A percentile compares a stretch with the other conserved stretches of the same genome.
Evolutionary conservation across 2,888 invertebrate genomes (phyloP).

Genomic region (Mechanitis messenoides): DNA sequence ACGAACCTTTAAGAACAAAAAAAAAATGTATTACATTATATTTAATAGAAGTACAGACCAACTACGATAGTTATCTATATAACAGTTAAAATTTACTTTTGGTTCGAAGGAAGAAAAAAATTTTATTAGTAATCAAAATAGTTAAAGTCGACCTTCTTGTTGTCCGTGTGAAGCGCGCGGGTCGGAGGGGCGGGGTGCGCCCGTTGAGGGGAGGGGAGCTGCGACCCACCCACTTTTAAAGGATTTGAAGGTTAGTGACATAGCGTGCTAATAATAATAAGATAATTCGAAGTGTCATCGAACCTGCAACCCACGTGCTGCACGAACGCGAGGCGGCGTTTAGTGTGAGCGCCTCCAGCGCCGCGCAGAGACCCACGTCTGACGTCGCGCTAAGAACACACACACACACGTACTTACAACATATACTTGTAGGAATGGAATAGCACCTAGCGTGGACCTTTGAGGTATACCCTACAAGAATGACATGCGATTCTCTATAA

Average conservation of each 20-base stretch:
- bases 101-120: too few species aligned
- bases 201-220: slow-evolving; percentile 87
- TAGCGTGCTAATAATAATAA: too few species aligned
- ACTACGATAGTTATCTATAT: not conserved
- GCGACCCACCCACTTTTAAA: slow-evolving; percentile 84
- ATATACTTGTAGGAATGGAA: too few species aligned
- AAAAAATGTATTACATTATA: not conserved
- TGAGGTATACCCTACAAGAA: too few species aligned
- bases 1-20: slow-evolving; percentile 73
- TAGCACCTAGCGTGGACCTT: too few species aligned
- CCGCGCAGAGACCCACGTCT: slow-evolving; percentile 64
- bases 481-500: too few species aligned
- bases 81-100: not conserved
- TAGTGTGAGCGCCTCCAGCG: slow-evolving; percentile 58
- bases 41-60: not conserved
- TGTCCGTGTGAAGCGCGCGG: slow-evolving; percentile 83
- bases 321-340: slow-evolving; percentile 79
- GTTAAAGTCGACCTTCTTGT: slow-evolving; percentile 80
- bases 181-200: slow-evolving; percentile 54
- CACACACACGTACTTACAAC: not conserved
- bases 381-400: slow-evolving; percentile 57
- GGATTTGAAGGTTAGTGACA: too few species aligned
- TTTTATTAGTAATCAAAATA: too few species aligned
- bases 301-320: slow-evolving; percentile 88
- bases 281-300: slow-evolving; percentile 5